Conservation (phyloP, 2,888 invertebrate species). For the Tachina lurida region DNA sequence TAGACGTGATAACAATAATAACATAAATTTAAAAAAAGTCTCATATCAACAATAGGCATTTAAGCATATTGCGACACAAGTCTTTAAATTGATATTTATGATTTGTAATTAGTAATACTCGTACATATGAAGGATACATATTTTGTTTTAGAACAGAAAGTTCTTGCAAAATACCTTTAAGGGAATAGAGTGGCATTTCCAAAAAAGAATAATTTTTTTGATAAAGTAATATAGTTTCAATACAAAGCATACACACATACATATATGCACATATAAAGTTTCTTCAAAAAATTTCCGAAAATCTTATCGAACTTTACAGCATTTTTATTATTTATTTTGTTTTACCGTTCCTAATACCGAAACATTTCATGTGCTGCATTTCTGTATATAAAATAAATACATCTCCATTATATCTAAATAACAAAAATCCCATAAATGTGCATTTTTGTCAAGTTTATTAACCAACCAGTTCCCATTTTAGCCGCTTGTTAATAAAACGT, state of each 20-base stretch:
- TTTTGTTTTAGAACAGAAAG: slow-evolving; percentile 4
- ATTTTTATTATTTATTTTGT: too few species aligned
- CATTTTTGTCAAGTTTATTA: slow-evolving; percentile 13
- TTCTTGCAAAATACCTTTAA: not conserved
- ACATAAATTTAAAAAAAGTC: slow-evolving; percentile 39
- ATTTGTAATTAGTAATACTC: not conserved
- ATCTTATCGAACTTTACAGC: too few species aligned
- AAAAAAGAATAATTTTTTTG: not conserved
- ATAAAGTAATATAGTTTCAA: not conserved
- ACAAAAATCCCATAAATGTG: not conserved
- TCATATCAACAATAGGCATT: slow-evolving; percentile 45
- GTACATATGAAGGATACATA: not conserved
- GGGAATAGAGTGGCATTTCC: too few species aligned
- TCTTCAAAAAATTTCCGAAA: too few species aligned
- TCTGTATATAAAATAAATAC: not conserved
- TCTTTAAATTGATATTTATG: slow-evolving; percentile 39
- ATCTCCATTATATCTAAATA: not conserved
- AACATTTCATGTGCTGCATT: not conserved
- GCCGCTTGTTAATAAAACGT: not conserved
- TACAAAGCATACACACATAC: not conserved
- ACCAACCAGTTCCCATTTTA: not conserved
- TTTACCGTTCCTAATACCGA: not conserved
- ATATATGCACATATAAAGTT: not conserved
- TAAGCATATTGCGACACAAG: slow-evolving; percentile 48
- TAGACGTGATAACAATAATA: slow-evolving; percentile 9